These are phyloP conservation scores for Lordiphosa clarofinis DNA, from an alignment of 1,140 invertebrate species.

Conservation along the genomic window DNA sequence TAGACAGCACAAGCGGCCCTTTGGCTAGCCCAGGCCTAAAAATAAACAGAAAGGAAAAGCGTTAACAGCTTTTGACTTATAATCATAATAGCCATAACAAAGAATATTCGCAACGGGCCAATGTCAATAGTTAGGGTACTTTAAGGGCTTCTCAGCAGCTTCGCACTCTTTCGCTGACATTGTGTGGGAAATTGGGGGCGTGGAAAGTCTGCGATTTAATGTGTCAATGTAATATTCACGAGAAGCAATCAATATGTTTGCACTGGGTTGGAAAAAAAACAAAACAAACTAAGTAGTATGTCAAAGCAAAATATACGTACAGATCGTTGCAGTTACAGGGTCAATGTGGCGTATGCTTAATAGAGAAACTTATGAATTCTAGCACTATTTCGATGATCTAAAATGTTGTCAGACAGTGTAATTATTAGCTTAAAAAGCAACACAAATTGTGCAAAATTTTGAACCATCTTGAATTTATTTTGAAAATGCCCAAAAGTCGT, in stretches of 20 bases:
- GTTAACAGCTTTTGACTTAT: constrained; percentile 65
- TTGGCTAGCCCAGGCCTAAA: constrained; percentile 37
- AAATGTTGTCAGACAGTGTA: too few species aligned
- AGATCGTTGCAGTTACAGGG: constrained; percentile 11
- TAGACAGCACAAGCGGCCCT: constrained; percentile 24
- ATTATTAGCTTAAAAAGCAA: constrained; percentile 9
- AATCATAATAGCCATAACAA: constrained; percentile 48
- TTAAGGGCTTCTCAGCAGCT: constrained; percentile 55
- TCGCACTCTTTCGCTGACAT: constrained; percentile 30
- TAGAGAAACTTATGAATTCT: constrained; percentile 11
- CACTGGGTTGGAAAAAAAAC: neutral
- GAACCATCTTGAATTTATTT: neutral
- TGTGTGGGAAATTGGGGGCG: constrained; percentile 36
- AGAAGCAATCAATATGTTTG: constrained; percentile 30
- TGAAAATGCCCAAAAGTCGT: constrained; percentile 20
- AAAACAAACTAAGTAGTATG: constrained; percentile 5
- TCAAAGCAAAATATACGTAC: neutral
- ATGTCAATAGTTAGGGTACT: constrained; percentile 67
- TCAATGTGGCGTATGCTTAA: constrained; percentile 29
- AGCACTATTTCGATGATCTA: too few species aligned
- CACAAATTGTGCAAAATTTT: neutral
- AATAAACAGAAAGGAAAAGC: constrained; percentile 41
- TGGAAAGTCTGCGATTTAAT: constrained; percentile 45
- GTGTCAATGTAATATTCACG: constrained; percentile 52
- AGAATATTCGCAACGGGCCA: constrained; percentile 40